Conservation (phyloP, 1,140 invertebrate species). For the Sarcophaga peregrina region DNA sequence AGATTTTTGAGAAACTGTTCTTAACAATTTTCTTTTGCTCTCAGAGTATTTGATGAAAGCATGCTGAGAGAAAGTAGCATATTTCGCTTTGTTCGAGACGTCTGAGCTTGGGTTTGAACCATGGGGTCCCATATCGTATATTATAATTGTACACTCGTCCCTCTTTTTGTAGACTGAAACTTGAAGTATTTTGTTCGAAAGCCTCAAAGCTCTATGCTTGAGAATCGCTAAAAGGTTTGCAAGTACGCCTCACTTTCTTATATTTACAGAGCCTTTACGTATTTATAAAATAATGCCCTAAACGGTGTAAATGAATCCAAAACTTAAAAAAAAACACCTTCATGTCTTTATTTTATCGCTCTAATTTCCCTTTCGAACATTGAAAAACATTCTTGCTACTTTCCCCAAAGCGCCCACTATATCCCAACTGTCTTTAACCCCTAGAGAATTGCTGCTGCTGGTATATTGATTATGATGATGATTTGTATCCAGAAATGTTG, state of each 20-base stretch:
- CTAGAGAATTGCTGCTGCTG: background rate
- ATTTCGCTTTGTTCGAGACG: too few relatives aligned
- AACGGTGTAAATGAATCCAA: background rate
- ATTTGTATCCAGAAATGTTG: constrained; percentile 26
- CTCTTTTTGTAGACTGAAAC: too few relatives aligned
- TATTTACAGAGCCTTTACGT: background rate
- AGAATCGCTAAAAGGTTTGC: too few relatives aligned
- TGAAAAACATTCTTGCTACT: constrained; percentile 64
- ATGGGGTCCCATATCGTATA: too few relatives aligned
- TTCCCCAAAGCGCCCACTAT: constrained; percentile 62
- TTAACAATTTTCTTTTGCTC: too few relatives aligned
- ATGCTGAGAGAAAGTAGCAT: too few relatives aligned
- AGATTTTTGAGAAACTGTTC: too few relatives aligned
- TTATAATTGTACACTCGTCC: too few relatives aligned
- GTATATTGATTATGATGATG: background rate
- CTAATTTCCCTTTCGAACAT: constrained; percentile 53
- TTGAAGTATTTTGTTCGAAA: too few relatives aligned
- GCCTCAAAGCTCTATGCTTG: too few relatives aligned
- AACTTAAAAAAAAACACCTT: background rate
- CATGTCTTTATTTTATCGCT: background rate
- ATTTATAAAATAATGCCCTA: background rate
- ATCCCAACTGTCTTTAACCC: constrained; percentile 54
- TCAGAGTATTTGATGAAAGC: too few relatives aligned
- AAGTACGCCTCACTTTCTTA: background rate
- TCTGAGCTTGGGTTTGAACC: too few relatives aligned